Conservation (phyloP, 2,888 invertebrate genomes). For the Crioceris asparagi region DNA sequence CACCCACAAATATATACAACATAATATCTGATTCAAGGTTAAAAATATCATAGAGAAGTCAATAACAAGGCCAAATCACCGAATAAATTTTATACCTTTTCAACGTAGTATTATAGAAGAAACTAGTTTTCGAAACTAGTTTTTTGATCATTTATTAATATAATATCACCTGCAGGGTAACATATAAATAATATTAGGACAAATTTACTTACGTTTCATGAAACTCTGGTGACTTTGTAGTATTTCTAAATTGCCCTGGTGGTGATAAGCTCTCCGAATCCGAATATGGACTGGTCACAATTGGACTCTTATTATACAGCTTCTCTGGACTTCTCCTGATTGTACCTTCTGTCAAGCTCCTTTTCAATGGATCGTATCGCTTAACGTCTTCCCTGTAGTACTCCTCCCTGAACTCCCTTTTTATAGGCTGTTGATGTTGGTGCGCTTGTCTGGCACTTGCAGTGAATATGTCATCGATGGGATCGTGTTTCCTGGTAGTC, state of each 20-base stretch:
- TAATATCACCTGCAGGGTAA: too few relatives aligned
- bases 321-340: constrained; percentile 31
- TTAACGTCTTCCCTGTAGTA: constrained; percentile 34
- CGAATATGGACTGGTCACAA: constrained; percentile 33
- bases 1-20: too few relatives aligned
- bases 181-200: too few relatives aligned
- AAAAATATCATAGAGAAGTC: too few relatives aligned
- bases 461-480: constrained; percentile 39
- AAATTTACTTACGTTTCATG: constrained; percentile 40
- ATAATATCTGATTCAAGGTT: too few relatives aligned
- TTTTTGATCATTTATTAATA: too few relatives aligned
- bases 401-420: constrained; percentile 34
- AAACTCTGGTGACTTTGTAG: constrained; percentile 38
- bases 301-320: constrained; percentile 24
- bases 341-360: constrained; percentile 36
- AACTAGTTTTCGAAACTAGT: too few relatives aligned
- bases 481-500: constrained; percentile 25
- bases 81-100: too few relatives aligned
- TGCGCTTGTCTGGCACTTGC: too few relatives aligned
- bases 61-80: too few relatives aligned
- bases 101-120: too few relatives aligned
- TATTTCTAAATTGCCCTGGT: constrained; percentile 34
- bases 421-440: too few relatives aligned
- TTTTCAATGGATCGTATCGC: constrained; percentile 34
- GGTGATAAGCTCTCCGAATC: constrained; percentile 38